Evolutionary conservation across 2,797 vertebrate species (phyloP).

Genomic region (Catharus ustulatus): DNA sequence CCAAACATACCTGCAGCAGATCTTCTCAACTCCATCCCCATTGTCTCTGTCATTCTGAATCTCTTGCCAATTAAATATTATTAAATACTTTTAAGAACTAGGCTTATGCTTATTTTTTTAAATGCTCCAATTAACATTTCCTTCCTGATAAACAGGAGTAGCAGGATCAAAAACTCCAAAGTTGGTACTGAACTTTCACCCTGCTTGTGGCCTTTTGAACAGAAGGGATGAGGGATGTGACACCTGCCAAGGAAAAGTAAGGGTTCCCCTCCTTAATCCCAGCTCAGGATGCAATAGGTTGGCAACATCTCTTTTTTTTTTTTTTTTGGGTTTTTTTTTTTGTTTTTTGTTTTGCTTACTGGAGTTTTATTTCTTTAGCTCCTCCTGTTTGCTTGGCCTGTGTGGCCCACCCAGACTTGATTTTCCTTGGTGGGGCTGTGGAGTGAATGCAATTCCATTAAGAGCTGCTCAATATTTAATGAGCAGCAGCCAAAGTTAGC

Average conservation of each 20-base stretch:
- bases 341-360: neutral
- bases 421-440: neutral
- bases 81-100: neutral
- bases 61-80: neutral
- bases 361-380: neutral
- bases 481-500: constrained; percentile 33
- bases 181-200: neutral
- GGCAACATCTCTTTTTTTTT: neutral
- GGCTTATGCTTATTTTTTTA: neutral
- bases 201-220: neutral
- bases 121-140: neutral
- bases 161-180: neutral
- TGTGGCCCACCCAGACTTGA: neutral
- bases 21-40: neutral
- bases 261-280: neutral
- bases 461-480: constrained; percentile 61
- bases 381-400: neutral
- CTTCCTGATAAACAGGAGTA: neutral
- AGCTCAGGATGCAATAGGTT: neutral
- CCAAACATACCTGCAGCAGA: neutral
- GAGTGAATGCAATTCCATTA: constrained; percentile 32
- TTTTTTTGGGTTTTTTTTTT: neutral
- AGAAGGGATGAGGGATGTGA: neutral
- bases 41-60: neutral
- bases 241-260: neutral